Conservation (phyloP, 2,888 invertebrate genomes). For the Ormyrus thymus region DNA sequence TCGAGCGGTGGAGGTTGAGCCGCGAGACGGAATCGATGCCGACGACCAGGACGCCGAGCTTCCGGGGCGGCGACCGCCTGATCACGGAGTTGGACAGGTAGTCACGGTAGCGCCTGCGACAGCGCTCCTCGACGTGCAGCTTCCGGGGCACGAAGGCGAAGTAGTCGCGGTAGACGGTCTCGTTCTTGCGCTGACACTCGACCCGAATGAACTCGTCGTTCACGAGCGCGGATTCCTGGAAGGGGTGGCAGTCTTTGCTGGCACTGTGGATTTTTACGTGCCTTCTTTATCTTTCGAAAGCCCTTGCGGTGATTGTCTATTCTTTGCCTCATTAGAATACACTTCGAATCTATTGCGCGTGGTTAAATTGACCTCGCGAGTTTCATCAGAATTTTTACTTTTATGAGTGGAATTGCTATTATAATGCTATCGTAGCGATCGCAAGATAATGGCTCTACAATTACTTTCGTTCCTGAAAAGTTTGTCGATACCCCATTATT, state of each 20-base stretch:
- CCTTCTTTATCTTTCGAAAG: not conserved
- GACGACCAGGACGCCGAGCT: conserved; percentile 84
- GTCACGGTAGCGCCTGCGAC: conserved; percentile 61
- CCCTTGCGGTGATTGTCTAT: not conserved
- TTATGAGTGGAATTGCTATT: no score
- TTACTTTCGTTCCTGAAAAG: no score
- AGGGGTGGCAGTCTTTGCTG: conserved; percentile 75
- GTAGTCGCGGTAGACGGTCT: conserved; percentile 81
- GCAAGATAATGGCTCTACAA: no score
- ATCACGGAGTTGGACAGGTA: not conserved
- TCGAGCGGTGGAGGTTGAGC: conserved; percentile 88
- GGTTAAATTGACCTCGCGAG: not conserved
- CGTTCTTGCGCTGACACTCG: conserved; percentile 75
- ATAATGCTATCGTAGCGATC: no score
- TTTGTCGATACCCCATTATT: no score
- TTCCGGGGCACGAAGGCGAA: conserved; percentile 80
- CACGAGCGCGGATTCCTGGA: conserved; percentile 75
- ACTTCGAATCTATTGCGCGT: not conserved
- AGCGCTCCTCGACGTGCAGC: conserved; percentile 64
- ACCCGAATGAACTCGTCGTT: conserved; percentile 83
- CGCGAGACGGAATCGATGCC: conserved; percentile 92
- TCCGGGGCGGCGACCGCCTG: conserved; percentile 60
- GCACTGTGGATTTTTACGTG: conserved; percentile 69
- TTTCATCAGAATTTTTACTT: no score
- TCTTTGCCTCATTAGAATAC: not conserved